Conservation (phyloP, 2,888 invertebrate species). For the Erebia palarica region DNA sequence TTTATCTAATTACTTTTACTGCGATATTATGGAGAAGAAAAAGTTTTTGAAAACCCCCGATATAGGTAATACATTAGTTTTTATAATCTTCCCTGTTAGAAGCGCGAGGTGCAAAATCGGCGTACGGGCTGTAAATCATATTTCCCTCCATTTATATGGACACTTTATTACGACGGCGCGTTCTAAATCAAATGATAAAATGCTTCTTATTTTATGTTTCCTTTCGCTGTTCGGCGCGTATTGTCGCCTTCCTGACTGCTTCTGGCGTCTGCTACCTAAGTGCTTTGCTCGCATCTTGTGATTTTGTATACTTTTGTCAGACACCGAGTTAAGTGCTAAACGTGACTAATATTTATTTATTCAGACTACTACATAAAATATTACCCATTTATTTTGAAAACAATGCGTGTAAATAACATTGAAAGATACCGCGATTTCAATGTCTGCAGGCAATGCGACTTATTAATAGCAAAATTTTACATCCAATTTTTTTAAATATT, state of each 20-base stretch:
- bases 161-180: conserved; percentile 79
- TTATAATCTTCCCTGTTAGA: conserved; percentile 18
- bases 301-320: conserved; percentile 46
- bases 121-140: conserved; percentile 75
- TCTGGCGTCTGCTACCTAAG: conserved; percentile 50
- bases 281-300: conserved; percentile 47
- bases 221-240: conserved; percentile 69
- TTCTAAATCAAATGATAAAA: conserved; percentile 82
- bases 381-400: not conserved
- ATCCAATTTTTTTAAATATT: too few relatives aligned
- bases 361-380: not conserved
- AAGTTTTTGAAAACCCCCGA: conserved; percentile 10
- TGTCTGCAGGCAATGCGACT: not conserved
- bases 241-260: conserved; percentile 60
- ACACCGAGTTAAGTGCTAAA: conserved; percentile 37
- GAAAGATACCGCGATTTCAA: not conserved
- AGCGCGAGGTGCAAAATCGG: conserved; percentile 64
- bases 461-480: too few relatives aligned
- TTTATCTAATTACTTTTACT: not conserved
- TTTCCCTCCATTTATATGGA: conserved; percentile 79
- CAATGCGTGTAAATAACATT: not conserved
- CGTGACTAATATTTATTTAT: conserved; percentile 19
- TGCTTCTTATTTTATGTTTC: conserved; percentile 78
- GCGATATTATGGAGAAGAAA: not conserved
- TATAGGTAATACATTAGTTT: conserved; percentile 7